Percentiles rank a stretch among this genome's conserved stretches.
Conservation (phyloP, 1,140 invertebrate genomes). For the Zaprionus lachaisei region DNA sequence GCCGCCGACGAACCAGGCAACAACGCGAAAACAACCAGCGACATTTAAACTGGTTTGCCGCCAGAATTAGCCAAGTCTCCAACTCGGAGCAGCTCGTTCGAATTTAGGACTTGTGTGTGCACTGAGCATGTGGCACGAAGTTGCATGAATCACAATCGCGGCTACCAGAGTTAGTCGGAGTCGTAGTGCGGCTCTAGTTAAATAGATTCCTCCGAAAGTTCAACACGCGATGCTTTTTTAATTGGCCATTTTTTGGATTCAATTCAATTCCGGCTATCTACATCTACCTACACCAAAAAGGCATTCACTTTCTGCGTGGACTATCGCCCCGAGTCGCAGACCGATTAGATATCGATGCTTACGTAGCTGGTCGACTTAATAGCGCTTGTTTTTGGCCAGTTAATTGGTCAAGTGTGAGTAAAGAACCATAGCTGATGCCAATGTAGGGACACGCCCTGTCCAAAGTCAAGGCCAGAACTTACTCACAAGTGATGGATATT, state of each 20-base stretch:
- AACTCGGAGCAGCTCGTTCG: conserved; percentile 43
- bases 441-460: conserved; percentile 10
- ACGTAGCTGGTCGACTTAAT: conserved; percentile 31
- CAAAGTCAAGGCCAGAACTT: conserved; percentile 39
- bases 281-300: conserved; percentile 22
- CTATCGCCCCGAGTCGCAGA: background rate
- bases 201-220: conserved; percentile 35
- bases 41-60: conserved; percentile 69
- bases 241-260: conserved; percentile 17
- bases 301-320: conserved; percentile 61
- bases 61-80: conserved; percentile 74
- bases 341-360: background rate
- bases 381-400: conserved; percentile 35
- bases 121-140: conserved; percentile 33
- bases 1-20: conserved; percentile 14
- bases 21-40: conserved; percentile 15
- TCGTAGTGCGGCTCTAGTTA: background rate
- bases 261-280: conserved; percentile 4
- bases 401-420: background rate
- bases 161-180: background rate
- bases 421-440: background rate
- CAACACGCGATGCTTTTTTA: conserved; percentile 26
- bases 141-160: conserved; percentile 28
- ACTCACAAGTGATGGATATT: background rate
- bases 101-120: conserved; percentile 52